These are phyloP conservation scores for Polyodon spathula DNA, from an alignment of 2,113 vertebrate species.

Conservation along the genomic window DNA sequence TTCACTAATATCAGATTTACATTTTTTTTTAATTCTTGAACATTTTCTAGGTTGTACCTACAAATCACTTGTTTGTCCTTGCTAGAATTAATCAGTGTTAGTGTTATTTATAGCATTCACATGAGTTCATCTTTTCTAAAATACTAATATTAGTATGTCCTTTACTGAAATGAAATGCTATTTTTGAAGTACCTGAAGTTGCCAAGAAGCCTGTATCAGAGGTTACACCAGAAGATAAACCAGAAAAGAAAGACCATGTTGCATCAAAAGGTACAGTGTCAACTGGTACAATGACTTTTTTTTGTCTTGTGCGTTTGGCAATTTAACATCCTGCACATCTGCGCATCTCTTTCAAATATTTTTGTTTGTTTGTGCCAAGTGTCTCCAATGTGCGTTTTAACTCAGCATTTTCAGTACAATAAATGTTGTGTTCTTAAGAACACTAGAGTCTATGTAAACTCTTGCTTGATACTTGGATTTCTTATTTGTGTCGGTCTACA, in stretches of 20 bases:
- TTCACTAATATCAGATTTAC: not conserved
- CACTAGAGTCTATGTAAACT: no score
- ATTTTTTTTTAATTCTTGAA: not conserved
- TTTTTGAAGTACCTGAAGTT: slow-evolving; percentile 49
- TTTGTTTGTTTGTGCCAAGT: slow-evolving; percentile 3
- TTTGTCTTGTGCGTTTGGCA: slow-evolving; percentile 6
- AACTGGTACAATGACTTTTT: slow-evolving; percentile 5
- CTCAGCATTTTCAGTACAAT: no score
- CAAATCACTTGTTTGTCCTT: not conserved
- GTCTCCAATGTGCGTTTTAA: not conserved
- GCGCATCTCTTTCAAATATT: slow-evolving; percentile 1
- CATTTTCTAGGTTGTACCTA: not conserved
- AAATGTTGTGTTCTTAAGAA: no score
- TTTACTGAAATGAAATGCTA: slow-evolving; percentile 23
- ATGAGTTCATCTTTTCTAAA: not conserved
- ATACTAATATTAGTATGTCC: not conserved
- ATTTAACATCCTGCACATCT: not conserved
- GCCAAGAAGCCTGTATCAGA: slow-evolving; percentile 43
- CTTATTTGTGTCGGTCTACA: no score
- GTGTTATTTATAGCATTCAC: no score
- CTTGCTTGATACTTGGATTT: no score
- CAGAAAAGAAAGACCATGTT: slow-evolving; percentile 48
- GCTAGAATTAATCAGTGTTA: not conserved
- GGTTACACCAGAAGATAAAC: slow-evolving; percentile 28
- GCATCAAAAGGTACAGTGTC: slow-evolving; percentile 60